phyloP scores from a whole-genome alignment of 2,113 vertebrate genomes.

The Oryzias javanicus region DNA sequence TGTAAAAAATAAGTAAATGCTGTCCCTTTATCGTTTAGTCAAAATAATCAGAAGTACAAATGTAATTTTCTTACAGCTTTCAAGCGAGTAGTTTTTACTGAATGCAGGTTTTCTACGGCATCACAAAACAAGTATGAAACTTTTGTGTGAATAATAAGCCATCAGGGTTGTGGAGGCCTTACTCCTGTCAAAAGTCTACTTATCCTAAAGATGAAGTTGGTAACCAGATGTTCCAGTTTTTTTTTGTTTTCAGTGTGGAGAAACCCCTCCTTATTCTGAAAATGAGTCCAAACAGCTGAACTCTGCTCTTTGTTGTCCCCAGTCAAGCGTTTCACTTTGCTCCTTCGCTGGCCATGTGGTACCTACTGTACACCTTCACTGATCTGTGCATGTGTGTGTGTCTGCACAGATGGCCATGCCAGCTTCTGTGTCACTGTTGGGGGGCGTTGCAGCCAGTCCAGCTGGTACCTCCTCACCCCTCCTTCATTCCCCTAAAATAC shows the following conservation, averaged over 20 bases:
- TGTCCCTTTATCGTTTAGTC: too few species aligned
- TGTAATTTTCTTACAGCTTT: too few species aligned
- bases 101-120: too few species aligned
- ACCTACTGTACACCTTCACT: conserved; percentile 45
- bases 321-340: conserved; percentile 22
- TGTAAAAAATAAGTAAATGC: too few species aligned
- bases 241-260: background rate
- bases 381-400: conserved; percentile 18
- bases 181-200: too few species aligned
- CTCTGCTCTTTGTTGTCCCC: conserved; percentile 26
- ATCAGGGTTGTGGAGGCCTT: too few species aligned
- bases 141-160: too few species aligned
- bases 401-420: conserved; percentile 71
- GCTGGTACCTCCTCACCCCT: conserved; percentile 52
- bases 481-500: background rate
- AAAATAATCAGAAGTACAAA: too few species aligned
- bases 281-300: background rate
- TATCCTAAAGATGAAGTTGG: too few species aligned
- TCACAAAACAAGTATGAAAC: too few species aligned
- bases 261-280: background rate
- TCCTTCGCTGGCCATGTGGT: conserved; percentile 26
- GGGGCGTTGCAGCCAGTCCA: conserved; percentile 54
- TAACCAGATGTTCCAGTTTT: too few species aligned
- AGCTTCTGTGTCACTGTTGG: conserved; percentile 67
- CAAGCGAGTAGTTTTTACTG: too few species aligned